Evolutionary conservation across 1,140 invertebrate species (phyloP).

Genomic region (Heliconius nattereri): DNA sequence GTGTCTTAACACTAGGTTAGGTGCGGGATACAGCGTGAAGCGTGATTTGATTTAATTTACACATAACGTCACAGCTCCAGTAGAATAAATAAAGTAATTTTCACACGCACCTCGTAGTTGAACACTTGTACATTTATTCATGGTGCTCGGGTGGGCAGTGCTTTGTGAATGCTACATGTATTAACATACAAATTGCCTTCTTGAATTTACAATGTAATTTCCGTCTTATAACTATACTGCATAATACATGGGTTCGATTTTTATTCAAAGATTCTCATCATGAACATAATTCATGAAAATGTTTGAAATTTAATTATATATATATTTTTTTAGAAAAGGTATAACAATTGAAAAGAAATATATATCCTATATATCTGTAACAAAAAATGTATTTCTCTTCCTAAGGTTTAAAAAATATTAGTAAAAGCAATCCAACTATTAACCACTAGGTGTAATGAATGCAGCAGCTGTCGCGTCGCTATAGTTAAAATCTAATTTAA

Average conservation of each 20-base stretch:
- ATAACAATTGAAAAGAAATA: too few species aligned
- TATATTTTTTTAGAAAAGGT: too few species aligned
- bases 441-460: too few species aligned
- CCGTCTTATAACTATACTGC: slow-evolving; percentile 21
- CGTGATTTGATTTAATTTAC: neutral
- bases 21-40: too few species aligned
- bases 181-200: slow-evolving; percentile 27
- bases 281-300: neutral
- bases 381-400: too few species aligned
- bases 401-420: too few species aligned
- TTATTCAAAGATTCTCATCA: neutral
- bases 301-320: too few species aligned
- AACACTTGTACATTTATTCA: slow-evolving; percentile 16
- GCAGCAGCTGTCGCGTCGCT: too few species aligned
- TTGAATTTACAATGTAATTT: slow-evolving; percentile 30
- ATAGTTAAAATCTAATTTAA: too few species aligned
- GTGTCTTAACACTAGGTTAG: too few species aligned
- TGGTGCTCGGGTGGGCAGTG: slow-evolving; percentile 17
- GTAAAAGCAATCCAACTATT: too few species aligned
- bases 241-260: slow-evolving; percentile 18
- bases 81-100: slow-evolving; percentile 3
- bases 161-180: slow-evolving; percentile 26
- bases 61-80: neutral
- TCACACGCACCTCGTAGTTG: neutral
- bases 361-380: too few species aligned